phyloP scores from a whole-genome alignment of 2,113 vertebrate species.

The Callithrix jacchus region DNA sequence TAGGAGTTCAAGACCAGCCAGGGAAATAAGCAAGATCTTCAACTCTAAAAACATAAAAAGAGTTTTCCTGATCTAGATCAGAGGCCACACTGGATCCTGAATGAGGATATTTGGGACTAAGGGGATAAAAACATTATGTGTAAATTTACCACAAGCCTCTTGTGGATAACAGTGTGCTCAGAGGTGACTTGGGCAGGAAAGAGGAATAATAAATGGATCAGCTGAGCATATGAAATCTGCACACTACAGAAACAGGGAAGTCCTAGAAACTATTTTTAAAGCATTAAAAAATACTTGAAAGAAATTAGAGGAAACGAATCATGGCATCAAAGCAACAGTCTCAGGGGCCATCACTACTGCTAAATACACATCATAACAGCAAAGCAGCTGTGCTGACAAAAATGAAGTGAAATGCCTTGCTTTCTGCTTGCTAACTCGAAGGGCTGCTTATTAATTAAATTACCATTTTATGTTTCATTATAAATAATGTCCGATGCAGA shows the following conservation, averaged over 20 bases:
- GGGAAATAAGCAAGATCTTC: not conserved
- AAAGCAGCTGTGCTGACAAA: not conserved
- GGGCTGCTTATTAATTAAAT: not conserved
- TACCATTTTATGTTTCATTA: not conserved
- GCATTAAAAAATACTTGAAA: constrained; percentile 29
- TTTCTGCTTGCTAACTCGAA: not conserved
- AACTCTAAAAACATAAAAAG: not conserved
- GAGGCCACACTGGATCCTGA: not conserved
- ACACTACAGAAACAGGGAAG: not conserved
- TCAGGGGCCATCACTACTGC: not conserved
- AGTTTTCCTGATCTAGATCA: not conserved
- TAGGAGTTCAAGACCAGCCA: not conserved
- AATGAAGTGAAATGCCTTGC: not conserved
- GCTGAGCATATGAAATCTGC: not conserved
- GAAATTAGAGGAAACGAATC: constrained; percentile 26
- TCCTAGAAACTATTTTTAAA: not conserved
- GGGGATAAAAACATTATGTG: not conserved
- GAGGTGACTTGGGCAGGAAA: not conserved
- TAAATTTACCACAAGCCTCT: not conserved
- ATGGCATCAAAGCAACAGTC: not conserved
- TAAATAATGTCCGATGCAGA: not conserved
- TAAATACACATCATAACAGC: not conserved
- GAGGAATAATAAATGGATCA: rapidly evolving
- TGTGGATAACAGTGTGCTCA: not conserved
- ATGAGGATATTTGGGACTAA: not conserved